These are phyloP conservation scores for Progne subis DNA, from an alignment of 2,113 vertebrate genomes.

Conservation along the genomic window DNA sequence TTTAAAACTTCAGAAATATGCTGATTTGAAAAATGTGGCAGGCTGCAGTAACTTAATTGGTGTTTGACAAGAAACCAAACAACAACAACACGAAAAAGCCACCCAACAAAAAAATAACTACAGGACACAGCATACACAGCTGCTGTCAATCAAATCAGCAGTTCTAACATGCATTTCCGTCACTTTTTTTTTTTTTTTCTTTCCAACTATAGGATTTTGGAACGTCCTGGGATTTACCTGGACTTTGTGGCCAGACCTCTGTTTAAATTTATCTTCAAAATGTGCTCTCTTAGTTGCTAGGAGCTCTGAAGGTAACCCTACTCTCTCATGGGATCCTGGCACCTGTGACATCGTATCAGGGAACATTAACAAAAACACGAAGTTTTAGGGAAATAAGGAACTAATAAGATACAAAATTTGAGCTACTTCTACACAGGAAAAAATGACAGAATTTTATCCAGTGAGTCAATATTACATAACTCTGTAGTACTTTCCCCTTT, in stretches of 20 bases:
- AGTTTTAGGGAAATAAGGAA: conserved; percentile 30
- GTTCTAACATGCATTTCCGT: not conserved
- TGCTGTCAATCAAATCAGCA: not conserved
- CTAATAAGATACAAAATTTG: not conserved
- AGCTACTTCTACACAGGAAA: not conserved
- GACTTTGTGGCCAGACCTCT: conserved; percentile 90
- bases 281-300: conserved; percentile 77
- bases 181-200: not conserved
- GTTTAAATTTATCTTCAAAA: conserved; percentile 89
- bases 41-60: not conserved
- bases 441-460: not conserved
- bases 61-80: not conserved
- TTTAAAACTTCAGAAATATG: not conserved
- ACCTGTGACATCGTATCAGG: conserved; percentile 84
- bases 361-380: conserved; percentile 79
- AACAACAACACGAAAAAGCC: not conserved
- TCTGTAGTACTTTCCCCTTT: not conserved
- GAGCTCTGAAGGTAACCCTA: conserved; percentile 89
- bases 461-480: not conserved
- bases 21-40: not conserved
- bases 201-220: not conserved
- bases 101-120: not conserved
- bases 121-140: not conserved
- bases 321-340: conserved; percentile 86
- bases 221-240: conserved; percentile 82